Percentiles rank a stretch among this genome's conserved stretches.
These are phyloP conservation scores for Lanius ludovicianus DNA, from an alignment of 2,113 vertebrate genomes.

Conservation along the genomic window DNA sequence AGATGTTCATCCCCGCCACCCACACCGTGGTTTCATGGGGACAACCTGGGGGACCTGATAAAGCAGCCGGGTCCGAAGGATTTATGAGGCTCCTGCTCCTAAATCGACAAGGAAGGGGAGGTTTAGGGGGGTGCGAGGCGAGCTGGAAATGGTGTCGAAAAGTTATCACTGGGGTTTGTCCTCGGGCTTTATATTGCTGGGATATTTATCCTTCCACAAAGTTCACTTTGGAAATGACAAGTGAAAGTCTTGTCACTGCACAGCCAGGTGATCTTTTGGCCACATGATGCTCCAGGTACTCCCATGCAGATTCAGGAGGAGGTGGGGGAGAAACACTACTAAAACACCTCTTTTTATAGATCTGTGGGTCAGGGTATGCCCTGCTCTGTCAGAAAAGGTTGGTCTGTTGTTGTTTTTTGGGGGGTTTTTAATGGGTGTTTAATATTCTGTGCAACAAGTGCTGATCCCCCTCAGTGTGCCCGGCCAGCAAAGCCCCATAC, in stretches of 20 bases:
- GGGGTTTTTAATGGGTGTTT: background rate
- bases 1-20: background rate
- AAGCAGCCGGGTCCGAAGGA: background rate
- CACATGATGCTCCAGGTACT: background rate
- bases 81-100: background rate
- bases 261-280: background rate
- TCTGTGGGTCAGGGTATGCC: background rate
- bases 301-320: background rate
- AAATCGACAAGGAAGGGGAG: background rate
- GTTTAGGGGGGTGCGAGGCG: background rate
- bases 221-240: background rate
- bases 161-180: accelerated
- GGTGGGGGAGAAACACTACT: background rate
- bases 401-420: background rate
- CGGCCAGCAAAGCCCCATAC: conserved; percentile 33
- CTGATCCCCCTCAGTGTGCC: background rate
- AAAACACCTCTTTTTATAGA: background rate
- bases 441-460: background rate
- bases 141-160: background rate
- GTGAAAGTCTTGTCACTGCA: accelerated
- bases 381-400: background rate
- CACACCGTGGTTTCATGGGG: background rate
- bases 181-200: accelerated
- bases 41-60: background rate
- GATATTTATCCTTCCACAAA: background rate